These are phyloP conservation scores for Osmerus eperlanus DNA, from an alignment of 2,113 vertebrate genomes.

Conservation along the genomic window DNA sequence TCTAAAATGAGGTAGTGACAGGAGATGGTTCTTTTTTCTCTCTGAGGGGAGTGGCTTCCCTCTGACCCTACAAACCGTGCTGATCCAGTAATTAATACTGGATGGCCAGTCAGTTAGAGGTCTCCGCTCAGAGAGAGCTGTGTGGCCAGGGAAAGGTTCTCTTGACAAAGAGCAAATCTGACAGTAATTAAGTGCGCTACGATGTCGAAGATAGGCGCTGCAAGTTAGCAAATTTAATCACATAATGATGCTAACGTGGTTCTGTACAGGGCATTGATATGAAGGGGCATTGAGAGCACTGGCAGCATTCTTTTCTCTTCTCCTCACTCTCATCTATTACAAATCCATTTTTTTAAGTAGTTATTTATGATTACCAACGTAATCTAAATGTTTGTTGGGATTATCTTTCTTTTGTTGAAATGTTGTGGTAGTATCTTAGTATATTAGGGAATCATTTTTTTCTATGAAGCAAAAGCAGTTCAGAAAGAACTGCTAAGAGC, in stretches of 20 bases:
- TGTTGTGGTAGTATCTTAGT: too few species aligned
- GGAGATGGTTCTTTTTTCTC: conserved; percentile 28
- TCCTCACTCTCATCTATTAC: too few species aligned
- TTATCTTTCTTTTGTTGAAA: too few species aligned
- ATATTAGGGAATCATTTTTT: too few species aligned
- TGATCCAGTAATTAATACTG: conserved; percentile 47
- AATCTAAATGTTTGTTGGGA: too few species aligned
- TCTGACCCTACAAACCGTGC: conserved; percentile 38
- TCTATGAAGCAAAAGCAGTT: too few species aligned
- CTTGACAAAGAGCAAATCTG: conserved; percentile 45
- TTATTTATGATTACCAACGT: too few species aligned
- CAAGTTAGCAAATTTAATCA: conserved; percentile 31
- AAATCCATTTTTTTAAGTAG: too few species aligned
- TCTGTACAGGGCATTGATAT: conserved; percentile 15
- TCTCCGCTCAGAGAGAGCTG: conserved; percentile 17
- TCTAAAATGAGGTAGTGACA: conserved; percentile 41
- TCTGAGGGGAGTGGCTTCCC: conserved; percentile 6
- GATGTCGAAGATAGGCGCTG: conserved; percentile 24
- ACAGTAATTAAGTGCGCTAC: conserved; percentile 46
- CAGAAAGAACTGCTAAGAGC: too few species aligned
- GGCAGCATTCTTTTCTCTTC: too few species aligned
- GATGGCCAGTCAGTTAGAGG: conserved; percentile 28
- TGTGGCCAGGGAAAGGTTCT: conserved; percentile 19
- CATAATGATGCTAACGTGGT: conserved; percentile 28
- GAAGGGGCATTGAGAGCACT: neutral